Conservation (phyloP, 2,797 vertebrate genomes). For the Cyclura pinguis region DNA sequence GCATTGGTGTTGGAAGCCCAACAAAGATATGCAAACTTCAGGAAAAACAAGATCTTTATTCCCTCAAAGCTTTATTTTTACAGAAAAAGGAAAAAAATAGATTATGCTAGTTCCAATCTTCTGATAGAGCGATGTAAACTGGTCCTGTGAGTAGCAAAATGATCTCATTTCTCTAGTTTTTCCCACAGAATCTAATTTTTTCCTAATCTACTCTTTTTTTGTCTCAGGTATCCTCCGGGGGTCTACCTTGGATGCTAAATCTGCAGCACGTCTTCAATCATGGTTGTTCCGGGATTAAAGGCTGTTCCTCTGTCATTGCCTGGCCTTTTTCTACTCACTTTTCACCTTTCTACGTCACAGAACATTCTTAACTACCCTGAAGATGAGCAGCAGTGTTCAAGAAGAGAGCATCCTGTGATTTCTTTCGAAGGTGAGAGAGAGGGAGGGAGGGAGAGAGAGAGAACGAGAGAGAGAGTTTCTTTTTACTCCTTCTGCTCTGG, state of each 20-base stretch:
- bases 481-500: neutral
- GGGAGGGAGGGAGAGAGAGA: neutral
- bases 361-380: conserved; percentile 71
- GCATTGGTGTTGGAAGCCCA: too few relatives aligned
- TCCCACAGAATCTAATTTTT: conserved; percentile 25
- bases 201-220: conserved; percentile 55
- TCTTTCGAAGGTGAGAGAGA: conserved; percentile 92
- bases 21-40: too few relatives aligned
- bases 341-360: conserved; percentile 82
- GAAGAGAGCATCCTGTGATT: conserved; percentile 92
- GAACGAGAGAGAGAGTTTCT: neutral
- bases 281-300: conserved; percentile 87
- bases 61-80: too few relatives aligned
- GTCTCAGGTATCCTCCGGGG: conserved; percentile 84
- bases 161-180: neutral
- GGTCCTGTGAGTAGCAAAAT: conserved; percentile 30
- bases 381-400: conserved; percentile 82
- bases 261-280: conserved; percentile 85
- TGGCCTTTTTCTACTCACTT: conserved; percentile 83
- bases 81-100: too few relatives aligned
- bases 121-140: neutral
- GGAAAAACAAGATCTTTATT: too few relatives aligned
- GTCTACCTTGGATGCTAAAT: conserved; percentile 87
- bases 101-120: too few relatives aligned
- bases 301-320: conserved; percentile 83